Percentiles rank a stretch among this genome's conserved stretches.
Evolutionary conservation across 2,113 vertebrate genomes (phyloP).

Genomic region (Phrynosoma platyrhinos): DNA sequence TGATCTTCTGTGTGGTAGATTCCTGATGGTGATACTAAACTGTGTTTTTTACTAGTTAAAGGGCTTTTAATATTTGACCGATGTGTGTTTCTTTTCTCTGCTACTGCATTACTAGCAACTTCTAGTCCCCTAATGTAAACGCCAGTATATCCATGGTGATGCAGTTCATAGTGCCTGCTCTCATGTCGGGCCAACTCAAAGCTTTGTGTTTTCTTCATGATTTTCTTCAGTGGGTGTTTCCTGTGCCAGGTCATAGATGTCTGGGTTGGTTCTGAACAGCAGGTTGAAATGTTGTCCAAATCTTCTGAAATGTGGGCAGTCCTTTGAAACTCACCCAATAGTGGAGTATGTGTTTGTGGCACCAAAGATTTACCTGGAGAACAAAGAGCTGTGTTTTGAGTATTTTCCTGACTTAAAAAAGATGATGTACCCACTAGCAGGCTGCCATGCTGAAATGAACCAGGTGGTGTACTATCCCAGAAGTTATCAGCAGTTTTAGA

Average conservation of each 20-base stretch:
- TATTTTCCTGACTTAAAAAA: conserved; percentile 61
- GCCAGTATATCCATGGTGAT: conserved; percentile 78
- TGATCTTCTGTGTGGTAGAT: conserved; percentile 71
- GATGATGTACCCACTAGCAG: background rate
- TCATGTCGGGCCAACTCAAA: conserved; percentile 68
- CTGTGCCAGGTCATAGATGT: conserved; percentile 69
- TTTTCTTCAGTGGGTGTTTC: conserved; percentile 85
- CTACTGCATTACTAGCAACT: conserved; percentile 77
- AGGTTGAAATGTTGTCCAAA: conserved; percentile 81
- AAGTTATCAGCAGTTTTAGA: background rate
- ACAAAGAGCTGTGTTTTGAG: conserved; percentile 57
- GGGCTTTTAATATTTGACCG: conserved; percentile 74
- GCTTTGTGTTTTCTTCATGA: conserved; percentile 84
- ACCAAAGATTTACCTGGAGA: conserved; percentile 57
- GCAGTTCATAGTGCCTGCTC: conserved; percentile 59
- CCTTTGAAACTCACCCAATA: conserved; percentile 61
- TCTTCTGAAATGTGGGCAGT: conserved; percentile 75
- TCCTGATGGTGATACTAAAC: conserved; percentile 79
- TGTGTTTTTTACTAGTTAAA: conserved; percentile 73
- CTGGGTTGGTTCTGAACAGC: conserved; percentile 76
- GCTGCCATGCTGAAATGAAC: background rate
- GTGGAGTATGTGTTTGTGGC: conserved; percentile 53
- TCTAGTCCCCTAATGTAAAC: conserved; percentile 85
- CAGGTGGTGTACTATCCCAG: background rate
- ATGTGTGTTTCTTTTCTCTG: conserved; percentile 77